A percentile compares a stretch with the other conserved stretches of the same genome.
Evolutionary conservation across 2,113 vertebrate genomes (phyloP).

Genomic region (Heteronetta atricapilla): DNA sequence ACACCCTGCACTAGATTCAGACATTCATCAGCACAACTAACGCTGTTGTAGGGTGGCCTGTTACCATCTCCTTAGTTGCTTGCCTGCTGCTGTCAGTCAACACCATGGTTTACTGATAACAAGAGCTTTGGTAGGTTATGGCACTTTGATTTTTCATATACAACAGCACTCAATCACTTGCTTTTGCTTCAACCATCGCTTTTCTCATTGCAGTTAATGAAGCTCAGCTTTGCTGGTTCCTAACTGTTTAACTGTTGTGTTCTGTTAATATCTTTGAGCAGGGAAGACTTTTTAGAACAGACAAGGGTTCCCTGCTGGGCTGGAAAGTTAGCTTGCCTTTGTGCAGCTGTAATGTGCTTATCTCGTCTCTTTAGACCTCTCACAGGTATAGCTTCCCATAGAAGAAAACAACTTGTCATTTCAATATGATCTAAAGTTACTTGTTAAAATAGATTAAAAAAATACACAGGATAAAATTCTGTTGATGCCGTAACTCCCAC

Average conservation of each 20-base stretch:
- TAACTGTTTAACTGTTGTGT: not conserved
- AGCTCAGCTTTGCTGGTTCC: not conserved
- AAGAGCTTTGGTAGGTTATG: not conserved
- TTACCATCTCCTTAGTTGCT: not conserved
- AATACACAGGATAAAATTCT: not conserved
- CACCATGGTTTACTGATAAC: not conserved
- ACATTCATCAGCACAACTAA: accelerated
- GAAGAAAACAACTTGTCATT: not conserved
- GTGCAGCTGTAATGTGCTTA: not conserved
- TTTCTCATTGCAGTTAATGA: not conserved
- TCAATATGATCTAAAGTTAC: not conserved
- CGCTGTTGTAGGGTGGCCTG: accelerated
- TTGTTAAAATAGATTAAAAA: not conserved
- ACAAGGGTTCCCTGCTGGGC: not conserved
- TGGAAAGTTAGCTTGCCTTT: not conserved
- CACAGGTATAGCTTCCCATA: not conserved
- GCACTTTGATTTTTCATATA: not conserved
- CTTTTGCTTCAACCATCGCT: not conserved
- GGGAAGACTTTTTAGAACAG: not conserved
- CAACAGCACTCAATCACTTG: not conserved
- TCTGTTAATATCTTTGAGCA: not conserved
- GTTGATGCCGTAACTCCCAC: not conserved
- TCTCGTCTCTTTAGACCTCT: not conserved
- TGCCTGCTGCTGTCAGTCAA: not conserved
- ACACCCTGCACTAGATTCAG: not conserved